Conservation (phyloP, 2,113 vertebrate genomes). For the Bolborhynchus lineola region DNA sequence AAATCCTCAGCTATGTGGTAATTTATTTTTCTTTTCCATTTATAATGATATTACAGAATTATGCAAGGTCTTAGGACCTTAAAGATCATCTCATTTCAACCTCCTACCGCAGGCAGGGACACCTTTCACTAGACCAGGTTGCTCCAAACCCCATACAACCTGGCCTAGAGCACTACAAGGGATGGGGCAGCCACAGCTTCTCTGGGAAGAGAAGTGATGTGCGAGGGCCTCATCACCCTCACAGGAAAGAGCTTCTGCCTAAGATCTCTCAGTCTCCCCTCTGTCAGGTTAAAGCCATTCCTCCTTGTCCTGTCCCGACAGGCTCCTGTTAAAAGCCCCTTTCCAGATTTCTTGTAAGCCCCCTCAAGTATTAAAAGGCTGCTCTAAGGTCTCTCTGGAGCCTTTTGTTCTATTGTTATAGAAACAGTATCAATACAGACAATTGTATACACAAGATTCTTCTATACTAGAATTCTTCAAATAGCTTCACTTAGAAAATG, state of each 20-base stretch:
- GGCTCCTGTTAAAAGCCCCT: background rate
- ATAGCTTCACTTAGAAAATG: background rate
- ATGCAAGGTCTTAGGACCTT: background rate
- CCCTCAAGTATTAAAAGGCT: background rate
- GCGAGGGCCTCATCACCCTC: background rate
- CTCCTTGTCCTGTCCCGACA: background rate
- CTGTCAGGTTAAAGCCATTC: background rate
- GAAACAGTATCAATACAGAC: background rate
- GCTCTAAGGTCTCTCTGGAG: background rate
- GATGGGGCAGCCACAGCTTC: background rate
- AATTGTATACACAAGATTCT: background rate
- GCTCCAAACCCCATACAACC: background rate
- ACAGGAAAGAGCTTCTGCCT: background rate
- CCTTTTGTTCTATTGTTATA: background rate
- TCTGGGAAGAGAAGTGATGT: background rate
- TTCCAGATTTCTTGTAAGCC: background rate
- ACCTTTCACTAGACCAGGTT: background rate
- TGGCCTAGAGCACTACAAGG: background rate
- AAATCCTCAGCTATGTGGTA: background rate
- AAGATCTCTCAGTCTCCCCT: background rate
- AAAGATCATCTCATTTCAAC: background rate
- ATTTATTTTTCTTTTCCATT: background rate
- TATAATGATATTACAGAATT: background rate
- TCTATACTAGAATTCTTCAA: background rate
- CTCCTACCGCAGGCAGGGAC: background rate